phyloP scores from a whole-genome alignment of 37 sponge, comb jelly and placozoan species.

The Ianthella basta region DNA sequence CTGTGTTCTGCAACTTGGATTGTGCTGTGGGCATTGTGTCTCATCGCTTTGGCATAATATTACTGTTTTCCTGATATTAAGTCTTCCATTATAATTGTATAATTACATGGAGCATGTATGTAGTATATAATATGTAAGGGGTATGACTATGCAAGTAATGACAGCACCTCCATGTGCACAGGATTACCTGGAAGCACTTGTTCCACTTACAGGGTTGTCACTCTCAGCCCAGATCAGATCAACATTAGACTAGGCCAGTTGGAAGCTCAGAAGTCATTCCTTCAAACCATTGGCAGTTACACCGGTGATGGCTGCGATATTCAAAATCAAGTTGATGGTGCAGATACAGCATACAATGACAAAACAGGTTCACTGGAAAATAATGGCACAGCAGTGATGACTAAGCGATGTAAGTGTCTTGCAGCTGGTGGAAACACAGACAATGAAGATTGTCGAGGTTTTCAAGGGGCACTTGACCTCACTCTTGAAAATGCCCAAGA shows the following conservation, averaged over 20 bases:
- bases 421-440: too few species aligned
- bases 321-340: too few species aligned
- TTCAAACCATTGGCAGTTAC: conserved; percentile 7
- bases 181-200: too few species aligned
- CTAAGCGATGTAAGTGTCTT: conserved; percentile 8
- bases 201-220: neutral
- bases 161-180: too few species aligned
- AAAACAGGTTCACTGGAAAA: neutral
- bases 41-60: too few species aligned
- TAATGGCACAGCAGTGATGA: conserved; percentile 2
- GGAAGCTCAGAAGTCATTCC: conserved; percentile 18
- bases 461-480: neutral
- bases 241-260: conserved; percentile 34
- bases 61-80: too few species aligned
- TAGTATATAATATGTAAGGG: too few species aligned
- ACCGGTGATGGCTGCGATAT: neutral
- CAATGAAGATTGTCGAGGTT: neutral
- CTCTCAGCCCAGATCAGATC: conserved; percentile 49
- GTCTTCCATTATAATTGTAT: too few species aligned
- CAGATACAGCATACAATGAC: neutral
- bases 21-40: too few species aligned
- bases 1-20: too few species aligned
- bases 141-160: too few species aligned
- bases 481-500: neutral
- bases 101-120: too few species aligned